phyloP scores from a whole-genome alignment of 2,888 invertebrate genomes.

The Aphodius sticticus region DNA sequence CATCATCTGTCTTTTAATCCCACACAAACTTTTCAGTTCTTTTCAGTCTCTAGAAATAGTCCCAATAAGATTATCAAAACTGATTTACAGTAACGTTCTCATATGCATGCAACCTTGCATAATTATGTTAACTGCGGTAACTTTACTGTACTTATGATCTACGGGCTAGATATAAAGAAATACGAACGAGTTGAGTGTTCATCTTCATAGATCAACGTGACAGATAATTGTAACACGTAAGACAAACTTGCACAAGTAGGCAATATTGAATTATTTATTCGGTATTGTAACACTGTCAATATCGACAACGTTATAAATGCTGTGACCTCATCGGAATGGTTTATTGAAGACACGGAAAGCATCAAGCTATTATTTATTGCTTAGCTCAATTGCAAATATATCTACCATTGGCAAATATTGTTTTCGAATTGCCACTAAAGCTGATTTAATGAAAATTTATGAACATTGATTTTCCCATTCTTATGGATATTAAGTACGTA shows the following conservation, averaged over 20 bases:
- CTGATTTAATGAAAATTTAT: background rate
- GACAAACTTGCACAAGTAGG: constrained; percentile 4
- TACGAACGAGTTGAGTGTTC: background rate
- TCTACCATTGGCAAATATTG: background rate
- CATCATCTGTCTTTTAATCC: no score
- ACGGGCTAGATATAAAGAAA: background rate
- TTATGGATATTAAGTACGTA: background rate
- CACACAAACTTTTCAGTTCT: no score
- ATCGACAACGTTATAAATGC: background rate
- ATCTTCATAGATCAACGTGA: background rate
- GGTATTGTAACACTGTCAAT: background rate
- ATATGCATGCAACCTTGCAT: background rate
- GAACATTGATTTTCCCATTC: background rate
- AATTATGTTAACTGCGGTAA: background rate
- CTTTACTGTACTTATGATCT: background rate
- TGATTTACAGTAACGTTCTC: no score
- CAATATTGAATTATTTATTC: background rate
- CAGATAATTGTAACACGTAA: background rate
- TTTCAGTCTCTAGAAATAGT: no score
- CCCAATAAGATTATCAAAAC: no score
- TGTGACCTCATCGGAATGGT: background rate
- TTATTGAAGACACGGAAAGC: background rate
- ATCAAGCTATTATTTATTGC: background rate
- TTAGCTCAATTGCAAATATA: background rate
- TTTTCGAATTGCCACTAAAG: background rate